Evolutionary conservation across 2,113 vertebrate genomes (phyloP), one percentile per base, ranked within the genome.

Genomic region (Sprattus sprattus): DNA sequence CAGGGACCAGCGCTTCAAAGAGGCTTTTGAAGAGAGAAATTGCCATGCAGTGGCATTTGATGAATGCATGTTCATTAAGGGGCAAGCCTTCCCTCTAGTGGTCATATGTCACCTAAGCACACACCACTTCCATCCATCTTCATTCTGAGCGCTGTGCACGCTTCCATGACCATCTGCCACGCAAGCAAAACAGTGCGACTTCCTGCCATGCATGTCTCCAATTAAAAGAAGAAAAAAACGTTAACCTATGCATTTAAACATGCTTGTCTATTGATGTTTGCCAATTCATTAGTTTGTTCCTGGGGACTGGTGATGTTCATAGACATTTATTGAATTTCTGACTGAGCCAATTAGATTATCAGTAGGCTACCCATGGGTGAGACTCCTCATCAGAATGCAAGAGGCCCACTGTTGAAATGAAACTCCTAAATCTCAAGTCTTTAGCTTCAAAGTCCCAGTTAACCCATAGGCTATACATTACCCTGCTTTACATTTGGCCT

Each of bases 1-100:
- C 67, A 9, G 28, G 2, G 4, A 75, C 3, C 67, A 3, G 13
- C 15, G 25, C 67, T 75, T 75, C 67, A 75, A 75, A 75, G 32
- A 28, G 52, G 25, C 28, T 39, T 32, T 32, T 9, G 25, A 32
- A 32, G 22, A n/a, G 22, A 0, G 8, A 10, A 67, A 67, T 67
- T 67, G 67, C 9, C 67, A 75, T 75, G 32, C 28, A 32, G 11
- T 39, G 71, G 13, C 39, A 78, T 78, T 78, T 13, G 18, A 64
- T 64, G 45, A 4, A 20, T 4, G 50, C 0, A 67, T 50, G 18
- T 50, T 39, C 28, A 39, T 32, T 82, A 50, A 75, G 81, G 20
- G 81, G 82, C 84, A 88, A 83, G 84, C 83, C 82, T 88, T 52
- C 87, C 87, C 78, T 86, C 85, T 88, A 81, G 87, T 88, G 87